These are phyloP conservation scores for Sciurus carolinensis DNA, from an alignment of 2,797 vertebrate genomes.

Conservation along the genomic window DNA sequence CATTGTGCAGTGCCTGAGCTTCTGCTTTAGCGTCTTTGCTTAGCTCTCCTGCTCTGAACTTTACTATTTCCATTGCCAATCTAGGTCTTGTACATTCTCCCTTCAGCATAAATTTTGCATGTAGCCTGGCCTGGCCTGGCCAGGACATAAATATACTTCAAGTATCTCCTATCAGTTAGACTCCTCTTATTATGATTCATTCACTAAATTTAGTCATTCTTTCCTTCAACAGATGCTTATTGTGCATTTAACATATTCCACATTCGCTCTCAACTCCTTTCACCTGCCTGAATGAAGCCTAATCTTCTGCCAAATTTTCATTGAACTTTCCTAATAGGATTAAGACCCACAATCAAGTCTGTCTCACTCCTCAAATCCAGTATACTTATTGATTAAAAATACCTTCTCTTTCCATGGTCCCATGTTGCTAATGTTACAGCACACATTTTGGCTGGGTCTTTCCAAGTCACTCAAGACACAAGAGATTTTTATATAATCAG, in stretches of 20 bases:
- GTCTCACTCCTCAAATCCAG: background rate
- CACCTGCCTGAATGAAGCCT: background rate
- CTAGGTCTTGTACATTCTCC: background rate
- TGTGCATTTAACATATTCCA: background rate
- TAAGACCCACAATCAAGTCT: background rate
- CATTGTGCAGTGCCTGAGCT: background rate
- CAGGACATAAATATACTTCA: background rate
- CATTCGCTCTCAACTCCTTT: background rate
- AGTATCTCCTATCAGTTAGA: background rate
- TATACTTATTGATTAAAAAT: background rate
- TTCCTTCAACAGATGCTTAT: conserved; percentile 1
- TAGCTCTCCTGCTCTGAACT: background rate
- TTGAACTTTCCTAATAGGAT: background rate
- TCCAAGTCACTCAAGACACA: background rate
- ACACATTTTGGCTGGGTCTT: background rate
- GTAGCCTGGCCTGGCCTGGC: background rate
- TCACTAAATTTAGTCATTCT: conserved; percentile 4
- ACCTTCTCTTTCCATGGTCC: background rate
- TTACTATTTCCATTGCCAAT: background rate
- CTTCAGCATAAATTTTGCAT: background rate
- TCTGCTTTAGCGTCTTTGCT: background rate
- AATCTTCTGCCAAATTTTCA: background rate
- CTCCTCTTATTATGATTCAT: background rate
- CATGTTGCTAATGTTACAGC: background rate
- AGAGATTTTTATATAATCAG: background rate